Evolutionary conservation across 1,140 invertebrate genomes (phyloP).

Genomic region (Gyrodactylus salaris): DNA sequence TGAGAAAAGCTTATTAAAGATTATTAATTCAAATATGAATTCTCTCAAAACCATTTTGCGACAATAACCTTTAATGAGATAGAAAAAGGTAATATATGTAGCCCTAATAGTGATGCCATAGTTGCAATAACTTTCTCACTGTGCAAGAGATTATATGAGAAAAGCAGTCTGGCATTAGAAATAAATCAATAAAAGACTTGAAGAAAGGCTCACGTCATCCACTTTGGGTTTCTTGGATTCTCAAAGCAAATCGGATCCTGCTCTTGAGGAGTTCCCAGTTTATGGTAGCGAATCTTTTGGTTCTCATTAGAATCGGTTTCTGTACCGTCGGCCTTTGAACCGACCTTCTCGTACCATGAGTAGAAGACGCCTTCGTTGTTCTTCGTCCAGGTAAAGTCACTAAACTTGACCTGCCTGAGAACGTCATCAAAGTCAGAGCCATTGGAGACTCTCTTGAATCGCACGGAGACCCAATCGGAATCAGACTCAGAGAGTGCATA

Average conservation of each 20-base stretch:
- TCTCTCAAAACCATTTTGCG: too few relatives aligned
- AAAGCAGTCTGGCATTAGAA: too few relatives aligned
- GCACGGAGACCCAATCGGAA: slow-evolving; percentile 9
- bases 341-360: slow-evolving; percentile 30
- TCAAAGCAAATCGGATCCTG: slow-evolving; percentile 58
- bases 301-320: slow-evolving; percentile 46
- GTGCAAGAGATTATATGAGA: too few relatives aligned
- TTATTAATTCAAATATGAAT: too few relatives aligned
- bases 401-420: slow-evolving; percentile 61
- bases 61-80: too few relatives aligned
- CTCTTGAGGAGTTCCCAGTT: slow-evolving; percentile 42
- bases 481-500: not conserved
- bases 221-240: slow-evolving; percentile 58
- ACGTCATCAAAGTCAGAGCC: slow-evolving; percentile 50
- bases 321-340: slow-evolving; percentile 49
- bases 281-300: slow-evolving; percentile 75
- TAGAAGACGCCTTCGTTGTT: slow-evolving; percentile 81
- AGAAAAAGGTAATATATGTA: too few relatives aligned
- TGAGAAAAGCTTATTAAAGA: too few relatives aligned
- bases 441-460: slow-evolving; percentile 23
- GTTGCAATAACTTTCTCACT: too few relatives aligned
- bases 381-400: slow-evolving; percentile 58
- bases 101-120: too few relatives aligned
- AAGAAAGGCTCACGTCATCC: slow-evolving; percentile 62
- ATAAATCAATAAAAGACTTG: too few relatives aligned